A percentile compares a stretch with the other conserved stretches of the same genome.
Conservation (phyloP, 2,113 vertebrate genomes). For the Micromys minutus region DNA sequence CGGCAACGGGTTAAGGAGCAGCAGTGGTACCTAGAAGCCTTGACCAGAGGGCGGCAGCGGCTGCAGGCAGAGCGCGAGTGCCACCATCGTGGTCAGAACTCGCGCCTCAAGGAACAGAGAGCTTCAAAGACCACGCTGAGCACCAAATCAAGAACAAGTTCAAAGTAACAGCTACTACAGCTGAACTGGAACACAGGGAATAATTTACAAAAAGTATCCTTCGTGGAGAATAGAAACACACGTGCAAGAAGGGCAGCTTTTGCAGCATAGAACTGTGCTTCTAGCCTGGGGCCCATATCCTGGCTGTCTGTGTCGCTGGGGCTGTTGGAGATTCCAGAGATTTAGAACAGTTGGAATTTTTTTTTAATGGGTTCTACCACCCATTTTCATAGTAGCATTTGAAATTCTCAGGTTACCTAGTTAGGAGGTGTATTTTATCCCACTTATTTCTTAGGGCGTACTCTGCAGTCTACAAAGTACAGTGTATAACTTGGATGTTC, state of each 20-base stretch:
- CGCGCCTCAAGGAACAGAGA: not conserved
- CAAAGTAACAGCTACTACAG: constrained; percentile 6
- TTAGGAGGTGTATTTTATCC: not conserved
- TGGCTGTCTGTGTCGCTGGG: not conserved
- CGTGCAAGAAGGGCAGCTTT: not conserved
- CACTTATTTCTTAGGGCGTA: not conserved
- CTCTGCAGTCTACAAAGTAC: not conserved
- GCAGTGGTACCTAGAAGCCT: constrained; percentile 28
- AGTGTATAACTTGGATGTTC: not conserved
- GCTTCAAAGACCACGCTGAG: not conserved
- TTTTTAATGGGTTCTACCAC: not conserved
- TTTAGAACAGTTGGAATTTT: not conserved
- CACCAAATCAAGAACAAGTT: constrained; percentile 26
- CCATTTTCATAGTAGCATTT: constrained; percentile 40
- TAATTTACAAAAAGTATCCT: not conserved
- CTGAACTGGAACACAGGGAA: not conserved
- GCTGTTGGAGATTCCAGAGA: not conserved
- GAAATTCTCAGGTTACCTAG: constrained; percentile 28
- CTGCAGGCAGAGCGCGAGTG: not conserved
- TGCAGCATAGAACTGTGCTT: not conserved
- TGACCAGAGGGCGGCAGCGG: not conserved
- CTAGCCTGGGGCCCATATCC: not conserved
- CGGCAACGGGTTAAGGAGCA: constrained; percentile 60
- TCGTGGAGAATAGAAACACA: not conserved
- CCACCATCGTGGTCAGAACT: accelerated